Evolutionary conservation across 2,888 invertebrate species (phyloP).

Genomic region (Drosophila parthenogenetica): DNA sequence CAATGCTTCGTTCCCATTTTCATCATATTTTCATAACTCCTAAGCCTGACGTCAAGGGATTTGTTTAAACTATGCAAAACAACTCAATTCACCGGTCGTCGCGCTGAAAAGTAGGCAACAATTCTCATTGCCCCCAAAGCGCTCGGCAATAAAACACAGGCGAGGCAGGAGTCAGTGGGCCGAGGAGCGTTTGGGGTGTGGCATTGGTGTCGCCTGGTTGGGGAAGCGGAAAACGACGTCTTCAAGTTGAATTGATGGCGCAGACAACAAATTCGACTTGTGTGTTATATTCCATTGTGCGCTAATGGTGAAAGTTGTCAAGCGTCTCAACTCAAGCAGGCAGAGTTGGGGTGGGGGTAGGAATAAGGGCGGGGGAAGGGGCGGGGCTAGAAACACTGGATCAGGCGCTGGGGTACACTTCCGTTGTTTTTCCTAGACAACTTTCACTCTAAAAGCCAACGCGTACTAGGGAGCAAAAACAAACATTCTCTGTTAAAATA

Average conservation of each 20-base stretch:
- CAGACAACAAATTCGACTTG: conserved; percentile 80
- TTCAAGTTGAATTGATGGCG: conserved; percentile 79
- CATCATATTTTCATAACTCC: conserved; percentile 73
- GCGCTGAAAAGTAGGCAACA: conserved; percentile 72
- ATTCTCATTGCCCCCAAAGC: conserved; percentile 76
- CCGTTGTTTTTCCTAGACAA: conserved; percentile 72
- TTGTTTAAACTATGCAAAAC: conserved; percentile 77
- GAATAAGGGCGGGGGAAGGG: background rate
- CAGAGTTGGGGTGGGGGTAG: background rate
- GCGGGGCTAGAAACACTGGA: background rate
- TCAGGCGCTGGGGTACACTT: conserved; percentile 54
- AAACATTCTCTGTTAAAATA: conserved; percentile 9
- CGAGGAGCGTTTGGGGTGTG: background rate
- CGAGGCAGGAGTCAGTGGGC: conserved; percentile 33
- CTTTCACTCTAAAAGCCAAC: conserved; percentile 60
- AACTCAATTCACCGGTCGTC: conserved; percentile 58
- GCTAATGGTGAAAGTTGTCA: conserved; percentile 80
- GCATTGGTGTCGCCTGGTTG: conserved; percentile 24
- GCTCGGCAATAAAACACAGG: conserved; percentile 79
- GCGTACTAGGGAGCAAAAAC: conserved; percentile 52
- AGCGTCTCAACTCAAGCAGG: conserved; percentile 47
- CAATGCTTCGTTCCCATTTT: conserved; percentile 13
- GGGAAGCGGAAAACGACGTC: conserved; percentile 56
- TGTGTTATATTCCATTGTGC: conserved; percentile 72
- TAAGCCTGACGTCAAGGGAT: conserved; percentile 60